Base-by-base conservation (phyloP, 2,797 vertebrate genomes). In the Takifugu ocellatus region DNA sequence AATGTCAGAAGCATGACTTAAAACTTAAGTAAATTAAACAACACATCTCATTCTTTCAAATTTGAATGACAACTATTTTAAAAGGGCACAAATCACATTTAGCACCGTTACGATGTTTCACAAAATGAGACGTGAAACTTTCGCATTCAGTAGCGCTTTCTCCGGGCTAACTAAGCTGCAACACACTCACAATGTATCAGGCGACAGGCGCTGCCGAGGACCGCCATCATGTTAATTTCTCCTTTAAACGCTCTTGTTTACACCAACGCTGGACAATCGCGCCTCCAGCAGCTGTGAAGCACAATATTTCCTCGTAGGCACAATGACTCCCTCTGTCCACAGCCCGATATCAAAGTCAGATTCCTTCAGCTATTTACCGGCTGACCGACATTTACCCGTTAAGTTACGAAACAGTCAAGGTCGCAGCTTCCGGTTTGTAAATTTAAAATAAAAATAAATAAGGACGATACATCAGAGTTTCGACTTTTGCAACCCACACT, bases 111-210 rank as follows among this genome's bases (percentile, higher is more conserved):
- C 31, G 4, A 33, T 12, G 2, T 0, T 1, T 0, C 3, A 1
- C 9, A 3, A 7, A 12, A 1, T 0, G 0, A 2, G 43, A 0
- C 0, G 0, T 5, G 0, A 17, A 56, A 68, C 25, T 66, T 57
- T 1, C 24, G 46, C 12, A 15, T 52, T 46, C 12, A 5, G 0
- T 12, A 6, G 25, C 14, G 26, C 26, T 45, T 27, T 2, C 7
- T 12, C 0, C 0, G 1, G 43, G 67, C 65, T 69, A 59, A 51
- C 12, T 58, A 48, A 49, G 60, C 60, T 25, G 47, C 17, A 42
- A n/a, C 36, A 61, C 47, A 91, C 90, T 91, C 65, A 92, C 90
- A 56, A 26, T 82, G 79, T 4, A 87, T 36, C 25, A 90, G 29
- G 56, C 91, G 88, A 31, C 75, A 70, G 43, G 81, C 75, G 60